Evolutionary conservation across 1,140 invertebrate species (phyloP).

Genomic region (Dermatophagoides farinae): DNA sequence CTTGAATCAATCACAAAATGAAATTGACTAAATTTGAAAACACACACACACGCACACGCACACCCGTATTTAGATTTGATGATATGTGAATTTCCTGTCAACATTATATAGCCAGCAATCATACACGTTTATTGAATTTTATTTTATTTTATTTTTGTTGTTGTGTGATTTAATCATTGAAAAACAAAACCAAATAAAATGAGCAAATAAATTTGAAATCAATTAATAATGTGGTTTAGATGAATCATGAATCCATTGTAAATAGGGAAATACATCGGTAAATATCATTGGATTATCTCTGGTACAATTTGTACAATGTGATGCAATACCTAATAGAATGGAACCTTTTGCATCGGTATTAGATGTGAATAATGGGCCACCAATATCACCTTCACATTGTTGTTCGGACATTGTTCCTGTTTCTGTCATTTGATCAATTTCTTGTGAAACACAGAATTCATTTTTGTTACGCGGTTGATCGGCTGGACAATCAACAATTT

Average conservation of each 20-base stretch:
- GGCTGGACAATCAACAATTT: background rate
- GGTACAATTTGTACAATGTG: background rate
- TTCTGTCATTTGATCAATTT: background rate
- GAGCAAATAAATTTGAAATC: background rate
- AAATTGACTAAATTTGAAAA: too few relatives aligned
- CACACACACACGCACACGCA: too few relatives aligned
- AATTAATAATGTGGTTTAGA: constrained; percentile 8
- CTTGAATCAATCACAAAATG: too few relatives aligned
- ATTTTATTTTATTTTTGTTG: too few relatives aligned
- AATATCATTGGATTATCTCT: background rate
- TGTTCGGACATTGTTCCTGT: background rate
- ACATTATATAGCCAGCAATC: too few relatives aligned
- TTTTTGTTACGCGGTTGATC: background rate
- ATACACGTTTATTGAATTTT: too few relatives aligned
- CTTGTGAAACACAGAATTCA: constrained; percentile 7
- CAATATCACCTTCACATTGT: constrained; percentile 3
- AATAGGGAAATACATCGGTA: background rate
- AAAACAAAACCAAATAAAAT: background rate
- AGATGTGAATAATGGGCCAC: background rate
- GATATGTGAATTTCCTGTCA: too few relatives aligned
- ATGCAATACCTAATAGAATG: background rate
- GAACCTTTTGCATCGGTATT: background rate
- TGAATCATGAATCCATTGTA: constrained; percentile 6
- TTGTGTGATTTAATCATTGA: too few relatives aligned
- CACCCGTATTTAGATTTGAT: too few relatives aligned